Conservation (phyloP, 2,888 invertebrate species). For the Ditula angustiorana region DNA sequence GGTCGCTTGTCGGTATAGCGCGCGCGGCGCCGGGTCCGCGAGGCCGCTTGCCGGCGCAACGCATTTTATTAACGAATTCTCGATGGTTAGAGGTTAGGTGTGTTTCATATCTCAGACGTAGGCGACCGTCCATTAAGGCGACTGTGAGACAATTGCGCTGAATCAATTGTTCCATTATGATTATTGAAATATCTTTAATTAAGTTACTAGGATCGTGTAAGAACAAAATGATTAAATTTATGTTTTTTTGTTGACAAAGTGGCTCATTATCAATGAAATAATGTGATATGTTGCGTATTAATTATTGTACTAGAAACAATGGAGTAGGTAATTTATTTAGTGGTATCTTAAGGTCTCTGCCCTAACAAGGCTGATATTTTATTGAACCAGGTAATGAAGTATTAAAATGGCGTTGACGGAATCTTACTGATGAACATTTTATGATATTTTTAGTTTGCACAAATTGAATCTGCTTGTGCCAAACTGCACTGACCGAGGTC, state of each 20-base stretch:
- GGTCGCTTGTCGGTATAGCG: conserved; percentile 54
- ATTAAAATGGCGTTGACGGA: conserved; percentile 15
- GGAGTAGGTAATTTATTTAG: conserved; percentile 18
- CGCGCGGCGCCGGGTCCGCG: conserved; percentile 30
- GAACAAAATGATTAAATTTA: conserved; percentile 18
- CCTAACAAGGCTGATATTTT: conserved; percentile 2
- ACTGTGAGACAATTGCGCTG: neutral
- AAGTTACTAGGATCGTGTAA: conserved; percentile 4
- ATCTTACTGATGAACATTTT: conserved; percentile 1
- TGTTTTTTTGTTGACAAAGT: conserved; percentile 7
- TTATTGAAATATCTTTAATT: conserved; percentile 1
- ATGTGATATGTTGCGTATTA: conserved; percentile 15
- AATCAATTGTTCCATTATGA: conserved; percentile 1
- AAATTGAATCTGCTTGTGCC: conserved; percentile 21
- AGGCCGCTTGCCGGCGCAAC: conserved; percentile 11
- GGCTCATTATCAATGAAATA: conserved; percentile 16
- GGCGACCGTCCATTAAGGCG: conserved; percentile 33
- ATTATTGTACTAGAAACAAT: conserved; percentile 10
- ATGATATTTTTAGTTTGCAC: neutral
- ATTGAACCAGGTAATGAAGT: conserved; percentile 21
- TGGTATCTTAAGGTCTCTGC: conserved; percentile 1
- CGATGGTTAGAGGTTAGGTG: conserved; percentile 25
- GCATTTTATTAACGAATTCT: conserved; percentile 35
- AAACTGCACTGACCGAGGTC: neutral
- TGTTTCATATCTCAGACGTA: conserved; percentile 24